These are phyloP conservation scores for Vanessa tameamea DNA, from an alignment of 1,140 invertebrate species.

Conservation along the genomic window DNA sequence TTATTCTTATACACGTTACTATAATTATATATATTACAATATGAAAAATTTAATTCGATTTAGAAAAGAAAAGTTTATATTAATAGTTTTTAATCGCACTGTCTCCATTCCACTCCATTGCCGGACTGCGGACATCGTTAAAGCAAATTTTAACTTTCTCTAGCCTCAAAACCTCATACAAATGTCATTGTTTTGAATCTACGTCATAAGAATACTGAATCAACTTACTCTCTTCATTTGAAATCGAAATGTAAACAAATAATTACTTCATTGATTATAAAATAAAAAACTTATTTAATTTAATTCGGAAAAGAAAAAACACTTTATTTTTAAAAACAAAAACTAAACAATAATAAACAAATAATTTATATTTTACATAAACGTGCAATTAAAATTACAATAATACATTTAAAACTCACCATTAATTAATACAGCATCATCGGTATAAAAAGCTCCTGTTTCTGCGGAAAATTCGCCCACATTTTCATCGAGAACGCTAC, in stretches of 20 bases:
- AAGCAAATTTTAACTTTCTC: slow-evolving; percentile 76
- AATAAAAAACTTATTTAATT: slow-evolving; percentile 2
- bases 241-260: slow-evolving; percentile 40
- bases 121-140: slow-evolving; percentile 28
- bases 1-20: too few relatives aligned
- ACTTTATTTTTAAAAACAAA: not conserved
- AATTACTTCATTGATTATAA: slow-evolving; percentile 9
- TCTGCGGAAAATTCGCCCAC: slow-evolving; percentile 59
- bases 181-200: slow-evolving; percentile 66
- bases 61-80: not conserved
- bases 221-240: slow-evolving; percentile 24
- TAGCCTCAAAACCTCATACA: slow-evolving; percentile 76
- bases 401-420: slow-evolving; percentile 52
- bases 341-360: not conserved
- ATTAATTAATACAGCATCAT: slow-evolving; percentile 69
- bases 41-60: not conserved
- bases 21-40: too few relatives aligned
- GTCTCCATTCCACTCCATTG: slow-evolving; percentile 13
- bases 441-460: slow-evolving; percentile 64
- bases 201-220: slow-evolving; percentile 54
- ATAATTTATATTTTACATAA: not conserved
- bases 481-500: slow-evolving; percentile 48
- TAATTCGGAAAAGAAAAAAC: not conserved
- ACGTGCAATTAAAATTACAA: not conserved
- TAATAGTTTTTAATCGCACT: slow-evolving; percentile 25